phyloP scores from a whole-genome alignment of 2,113 vertebrate genomes.

The Anarhynchus alexandrinus region DNA sequence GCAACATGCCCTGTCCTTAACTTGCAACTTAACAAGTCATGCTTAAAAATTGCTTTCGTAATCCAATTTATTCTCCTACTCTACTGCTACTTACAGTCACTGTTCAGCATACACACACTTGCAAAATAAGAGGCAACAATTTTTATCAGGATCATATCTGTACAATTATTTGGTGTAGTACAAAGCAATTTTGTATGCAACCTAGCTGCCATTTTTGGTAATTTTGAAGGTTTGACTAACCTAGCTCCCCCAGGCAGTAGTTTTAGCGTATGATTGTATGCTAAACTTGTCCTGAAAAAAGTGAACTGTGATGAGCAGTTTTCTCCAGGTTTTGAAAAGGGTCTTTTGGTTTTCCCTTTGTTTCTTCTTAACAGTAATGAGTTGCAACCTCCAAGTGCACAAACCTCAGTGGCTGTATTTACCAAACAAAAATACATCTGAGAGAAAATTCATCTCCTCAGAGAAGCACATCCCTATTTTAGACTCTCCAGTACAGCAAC shows the following conservation, averaged over 20 bases:
- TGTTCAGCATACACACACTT: background rate
- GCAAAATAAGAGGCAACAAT: background rate
- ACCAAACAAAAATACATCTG: background rate
- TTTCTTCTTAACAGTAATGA: background rate
- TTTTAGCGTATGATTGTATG: background rate
- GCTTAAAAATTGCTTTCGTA: background rate
- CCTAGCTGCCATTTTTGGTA: background rate
- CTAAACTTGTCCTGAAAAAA: background rate
- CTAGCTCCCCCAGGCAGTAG: background rate
- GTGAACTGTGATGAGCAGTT: background rate
- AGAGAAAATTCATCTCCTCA: slow-evolving; percentile 3
- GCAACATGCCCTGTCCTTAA: background rate
- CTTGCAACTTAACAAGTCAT: background rate
- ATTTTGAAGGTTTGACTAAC: background rate
- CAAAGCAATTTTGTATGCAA: background rate
- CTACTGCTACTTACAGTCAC: background rate
- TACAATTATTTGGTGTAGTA: background rate
- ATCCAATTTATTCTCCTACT: background rate
- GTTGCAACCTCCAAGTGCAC: background rate
- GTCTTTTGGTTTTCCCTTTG: background rate
- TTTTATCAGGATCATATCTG: background rate
- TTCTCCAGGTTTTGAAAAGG: background rate
- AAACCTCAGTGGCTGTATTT: background rate
- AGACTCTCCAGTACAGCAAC: background rate
- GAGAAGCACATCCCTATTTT: slow-evolving; percentile 1